These are phyloP conservation scores for rabbit (Oryctolagus cuniculus) DNA, from an alignment of 2,113 vertebrate species.

Conservation along the genomic window DNA sequence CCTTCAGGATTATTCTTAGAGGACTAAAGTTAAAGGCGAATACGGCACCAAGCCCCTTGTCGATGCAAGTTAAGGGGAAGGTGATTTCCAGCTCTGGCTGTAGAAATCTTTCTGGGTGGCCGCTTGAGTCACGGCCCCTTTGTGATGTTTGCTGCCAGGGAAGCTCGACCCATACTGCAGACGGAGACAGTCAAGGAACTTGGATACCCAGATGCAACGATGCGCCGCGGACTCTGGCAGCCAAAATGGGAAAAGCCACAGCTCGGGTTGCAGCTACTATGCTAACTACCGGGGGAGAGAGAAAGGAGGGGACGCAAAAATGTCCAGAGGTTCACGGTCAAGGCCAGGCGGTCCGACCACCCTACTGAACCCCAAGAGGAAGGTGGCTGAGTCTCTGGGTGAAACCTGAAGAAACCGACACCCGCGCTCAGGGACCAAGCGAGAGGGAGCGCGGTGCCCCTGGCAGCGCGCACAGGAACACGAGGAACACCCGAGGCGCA, in stretches of 20 bases:
- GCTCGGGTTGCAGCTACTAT: background rate
- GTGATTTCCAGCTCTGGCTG: background rate
- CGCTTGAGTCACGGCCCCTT: background rate
- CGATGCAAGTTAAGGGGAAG: background rate
- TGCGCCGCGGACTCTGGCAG: background rate
- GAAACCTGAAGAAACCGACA: background rate
- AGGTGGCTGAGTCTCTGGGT: background rate
- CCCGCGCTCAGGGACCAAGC: background rate
- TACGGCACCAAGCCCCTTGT: background rate
- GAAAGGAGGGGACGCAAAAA: no score
- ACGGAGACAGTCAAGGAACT: background rate
- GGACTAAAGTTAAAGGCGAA: constrained; percentile 15
- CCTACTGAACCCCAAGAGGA: background rate
- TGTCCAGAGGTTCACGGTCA: no score
- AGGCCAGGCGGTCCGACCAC: background rate
- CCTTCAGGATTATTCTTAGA: constrained; percentile 2
- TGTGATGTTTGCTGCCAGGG: background rate
- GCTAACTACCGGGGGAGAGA: no score
- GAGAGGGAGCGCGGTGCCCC: background rate
- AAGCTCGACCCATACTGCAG: background rate
- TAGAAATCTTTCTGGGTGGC: background rate
- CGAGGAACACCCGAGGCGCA: background rate
- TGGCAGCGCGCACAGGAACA: background rate
- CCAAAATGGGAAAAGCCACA: constrained; percentile 13
- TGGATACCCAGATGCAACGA: background rate